phyloP scores from a whole-genome alignment of 2,797 vertebrate species.

The Pseudocheirus occidentalis region DNA sequence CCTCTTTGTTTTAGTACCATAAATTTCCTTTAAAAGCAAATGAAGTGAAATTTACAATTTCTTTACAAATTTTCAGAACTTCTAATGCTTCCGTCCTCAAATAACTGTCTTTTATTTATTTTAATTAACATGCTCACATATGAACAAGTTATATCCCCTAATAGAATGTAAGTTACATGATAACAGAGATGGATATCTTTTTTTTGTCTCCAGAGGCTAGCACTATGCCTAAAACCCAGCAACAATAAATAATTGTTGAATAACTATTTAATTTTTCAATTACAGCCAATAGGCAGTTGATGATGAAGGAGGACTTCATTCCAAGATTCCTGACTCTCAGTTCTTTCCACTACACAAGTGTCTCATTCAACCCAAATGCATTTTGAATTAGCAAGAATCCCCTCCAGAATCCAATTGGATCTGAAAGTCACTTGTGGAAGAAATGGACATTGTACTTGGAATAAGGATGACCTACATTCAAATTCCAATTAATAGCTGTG shows the following conservation, averaged over 20 bases:
- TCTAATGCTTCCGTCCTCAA: not conserved
- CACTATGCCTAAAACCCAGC: not conserved
- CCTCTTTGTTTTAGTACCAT: not conserved
- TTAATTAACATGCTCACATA: not conserved
- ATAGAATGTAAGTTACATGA: not conserved
- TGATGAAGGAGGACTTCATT: not conserved
- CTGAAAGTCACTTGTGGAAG: not conserved
- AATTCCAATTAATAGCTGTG: not conserved
- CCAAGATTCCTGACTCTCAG: not conserved
- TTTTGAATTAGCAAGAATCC: not conserved
- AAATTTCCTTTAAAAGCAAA: not conserved
- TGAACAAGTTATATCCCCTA: not conserved
- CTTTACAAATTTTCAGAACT: not conserved
- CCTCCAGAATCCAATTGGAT: not conserved
- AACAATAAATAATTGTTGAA: not conserved
- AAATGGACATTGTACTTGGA: not conserved
- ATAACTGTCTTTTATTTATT: not conserved
- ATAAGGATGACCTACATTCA: not conserved
- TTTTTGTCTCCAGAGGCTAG: not conserved
- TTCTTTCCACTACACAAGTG: not conserved
- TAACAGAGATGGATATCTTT: not conserved
- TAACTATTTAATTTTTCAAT: not conserved
- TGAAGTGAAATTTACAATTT: not conserved
- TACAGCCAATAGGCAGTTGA: not conserved
- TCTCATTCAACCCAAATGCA: not conserved